A percentile compares a stretch with the other conserved stretches of the same genome.
Evolutionary conservation across 2,797 vertebrate species (phyloP).

Genomic region (Gymnothorax reevesii): DNA sequence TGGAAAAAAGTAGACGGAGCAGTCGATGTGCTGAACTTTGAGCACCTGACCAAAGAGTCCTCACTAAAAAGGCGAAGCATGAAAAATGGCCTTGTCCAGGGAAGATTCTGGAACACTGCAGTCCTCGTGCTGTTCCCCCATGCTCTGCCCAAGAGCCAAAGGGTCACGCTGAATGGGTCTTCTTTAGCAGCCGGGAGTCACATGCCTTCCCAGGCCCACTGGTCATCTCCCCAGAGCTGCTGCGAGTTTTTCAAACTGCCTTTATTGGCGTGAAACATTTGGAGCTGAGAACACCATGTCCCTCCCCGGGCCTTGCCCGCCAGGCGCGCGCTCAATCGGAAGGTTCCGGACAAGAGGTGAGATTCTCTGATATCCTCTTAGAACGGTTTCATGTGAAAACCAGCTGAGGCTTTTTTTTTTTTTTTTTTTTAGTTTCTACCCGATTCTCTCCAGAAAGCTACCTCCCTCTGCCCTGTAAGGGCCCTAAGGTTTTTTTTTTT

Average conservation of each 20-base stretch:
- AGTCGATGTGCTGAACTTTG: background rate
- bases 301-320: background rate
- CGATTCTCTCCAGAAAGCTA: background rate
- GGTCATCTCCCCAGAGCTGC: constrained; percentile 66
- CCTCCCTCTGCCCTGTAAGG: too few relatives aligned
- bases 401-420: background rate
- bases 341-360: constrained; percentile 3
- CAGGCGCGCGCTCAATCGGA: background rate
- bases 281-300: background rate
- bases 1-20: background rate
- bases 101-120: background rate
- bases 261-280: constrained; percentile 50
- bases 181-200: constrained; percentile 68
- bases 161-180: constrained; percentile 61
- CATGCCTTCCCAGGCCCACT: constrained; percentile 58
- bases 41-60: background rate
- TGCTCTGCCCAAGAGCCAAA: background rate
- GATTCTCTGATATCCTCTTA: background rate
- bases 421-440: background rate
- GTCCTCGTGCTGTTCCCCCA: background rate
- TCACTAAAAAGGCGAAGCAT: background rate
- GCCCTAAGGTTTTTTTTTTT: background rate
- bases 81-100: background rate
- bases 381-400: constrained; percentile 11
- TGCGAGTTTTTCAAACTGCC: constrained; percentile 63